A percentile compares a stretch with the other conserved stretches of the same genome.
Conservation (phyloP, 2,888 invertebrate genomes). For the Amblyteles armatorius region DNA sequence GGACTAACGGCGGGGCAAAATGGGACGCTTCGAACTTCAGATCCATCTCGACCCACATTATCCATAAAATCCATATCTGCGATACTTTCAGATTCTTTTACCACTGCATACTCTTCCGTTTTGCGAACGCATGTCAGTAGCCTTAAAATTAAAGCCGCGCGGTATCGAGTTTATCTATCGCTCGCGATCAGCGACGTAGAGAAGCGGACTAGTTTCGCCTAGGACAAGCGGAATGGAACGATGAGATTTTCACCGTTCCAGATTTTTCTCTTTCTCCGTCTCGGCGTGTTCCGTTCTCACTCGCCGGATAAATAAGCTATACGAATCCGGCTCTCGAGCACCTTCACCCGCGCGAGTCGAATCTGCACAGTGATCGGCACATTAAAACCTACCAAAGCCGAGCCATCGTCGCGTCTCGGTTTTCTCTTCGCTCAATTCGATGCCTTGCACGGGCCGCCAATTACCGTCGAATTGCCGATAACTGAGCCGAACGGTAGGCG, state of each 20-base stretch:
- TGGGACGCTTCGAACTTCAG: not conserved
- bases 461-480: not conserved
- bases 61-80: not conserved
- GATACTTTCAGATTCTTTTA: not conserved
- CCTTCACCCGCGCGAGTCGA: constrained; percentile 1
- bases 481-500: not conserved
- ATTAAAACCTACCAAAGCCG: not conserved
- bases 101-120: not conserved
- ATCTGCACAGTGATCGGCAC: constrained; percentile 28
- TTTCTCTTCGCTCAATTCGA: not conserved
- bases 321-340: constrained; percentile 17
- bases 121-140: not conserved
- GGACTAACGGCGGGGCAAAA: not conserved
- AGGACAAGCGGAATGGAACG: constrained; percentile 67
- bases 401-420: not conserved
- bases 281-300: constrained; percentile 36
- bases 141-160: not conserved
- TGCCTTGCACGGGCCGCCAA: not conserved
- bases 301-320: constrained; percentile 47
- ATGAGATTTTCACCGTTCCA: constrained; percentile 76
- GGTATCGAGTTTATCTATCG: constrained; percentile 62
- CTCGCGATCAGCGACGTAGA: constrained; percentile 61
- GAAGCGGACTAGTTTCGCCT: constrained; percentile 74
- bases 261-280: constrained; percentile 72
- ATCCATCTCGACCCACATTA: too few species aligned